Base-by-base conservation (phyloP, 2,888 invertebrate genomes). In the Yponomeuta evonymella region DNA sequence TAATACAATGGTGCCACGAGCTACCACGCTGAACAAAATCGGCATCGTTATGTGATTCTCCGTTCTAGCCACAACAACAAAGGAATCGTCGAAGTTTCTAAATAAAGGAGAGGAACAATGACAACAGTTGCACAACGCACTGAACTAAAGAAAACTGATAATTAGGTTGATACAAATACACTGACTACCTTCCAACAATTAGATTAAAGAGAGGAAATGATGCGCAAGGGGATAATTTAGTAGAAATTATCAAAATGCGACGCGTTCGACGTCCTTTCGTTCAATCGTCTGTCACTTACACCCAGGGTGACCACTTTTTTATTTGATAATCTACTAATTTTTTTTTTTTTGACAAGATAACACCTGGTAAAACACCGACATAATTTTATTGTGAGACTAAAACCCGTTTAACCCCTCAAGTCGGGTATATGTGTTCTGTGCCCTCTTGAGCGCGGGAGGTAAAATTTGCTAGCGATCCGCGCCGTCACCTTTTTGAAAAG, bases 1-100 rank as follows among this genome's bases (percentile, higher is more conserved):
- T 70, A 98, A 93, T 70, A 98, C 95, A 0, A 96, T 96, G 66
- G 94, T 95, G 71, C 97, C 97, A 74, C 98, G 94, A 23, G 98
- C 95, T 75, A 99, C 95, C 48, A 98, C 97, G 83, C 97, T 96
- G 86, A 97, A 98, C 75, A 98, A 90, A 78, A 98, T 95, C 72
- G 98, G 97, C 98, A 98, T 98, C 77, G 81, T 89, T 78, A 72
- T 73, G 70, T 68, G 71, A 72, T 58, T 58, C 2, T 58, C 15
- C 12, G 15, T 8, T 58, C 51, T 58, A 1, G 12, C 15, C 15
- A 58, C 51, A 58, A 58, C 5, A 58, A 58, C 51, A 58, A 58
- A 58, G 51, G 51, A 58, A 58, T 58, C 6, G 43, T 43, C 12
- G 12, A 58, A 6, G 12, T 58, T 58, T 58, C 15, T 12, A 58